Base-by-base conservation (phyloP, 2,797 vertebrate species). In the Phoeniculus purpureus region DNA sequence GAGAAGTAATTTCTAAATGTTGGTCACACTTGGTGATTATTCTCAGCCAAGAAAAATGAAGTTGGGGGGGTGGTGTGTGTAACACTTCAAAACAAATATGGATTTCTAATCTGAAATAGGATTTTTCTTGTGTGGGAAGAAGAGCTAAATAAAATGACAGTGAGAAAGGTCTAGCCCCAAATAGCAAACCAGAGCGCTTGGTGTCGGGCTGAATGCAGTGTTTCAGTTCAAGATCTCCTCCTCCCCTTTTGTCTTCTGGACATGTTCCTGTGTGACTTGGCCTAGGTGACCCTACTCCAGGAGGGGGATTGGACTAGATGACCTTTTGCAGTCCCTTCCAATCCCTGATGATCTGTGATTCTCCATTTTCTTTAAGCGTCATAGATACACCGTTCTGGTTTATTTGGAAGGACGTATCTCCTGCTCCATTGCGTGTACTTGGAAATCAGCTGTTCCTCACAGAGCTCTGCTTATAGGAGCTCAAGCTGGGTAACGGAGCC, bases 11-110 rank as follows among this genome's bases (percentile, higher is more conserved):
- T 80, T 77, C 54, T 76, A 85, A 92, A 82, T 87, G 89, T 58
- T 80, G 61, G 80, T 90, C 67, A 71, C 84, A 85, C 94, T 94
- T 94, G 84, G 68, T 89, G 47, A 85, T 68, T 61, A 80, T 9
- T 64, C 58, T 82, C 61, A 77, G 79, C 61, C 88, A 94, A 87
- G 59, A 88, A 90, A 94, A 77, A 77, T 15, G 13, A 88, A 76
- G 16, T 34, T 79, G 0, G 2, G 1, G 40, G 40, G 40, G 40
- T 0, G 62, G 80, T 70, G 91, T 91, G 67, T 0, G 40, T 82
- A 87, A 68, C 61, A 61, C 85, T 90, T 92, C 78, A 94, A 86
- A 87, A 92, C 19, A 56, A 82, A 93, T 56, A 23, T 48, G 34
- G 13, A 55, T 92, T 88, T 85, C 58, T 89, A 11, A 64, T 87